These are phyloP conservation scores for Pungitius pungitius DNA, from an alignment of 2,113 vertebrate genomes.

Conservation along the genomic window DNA sequence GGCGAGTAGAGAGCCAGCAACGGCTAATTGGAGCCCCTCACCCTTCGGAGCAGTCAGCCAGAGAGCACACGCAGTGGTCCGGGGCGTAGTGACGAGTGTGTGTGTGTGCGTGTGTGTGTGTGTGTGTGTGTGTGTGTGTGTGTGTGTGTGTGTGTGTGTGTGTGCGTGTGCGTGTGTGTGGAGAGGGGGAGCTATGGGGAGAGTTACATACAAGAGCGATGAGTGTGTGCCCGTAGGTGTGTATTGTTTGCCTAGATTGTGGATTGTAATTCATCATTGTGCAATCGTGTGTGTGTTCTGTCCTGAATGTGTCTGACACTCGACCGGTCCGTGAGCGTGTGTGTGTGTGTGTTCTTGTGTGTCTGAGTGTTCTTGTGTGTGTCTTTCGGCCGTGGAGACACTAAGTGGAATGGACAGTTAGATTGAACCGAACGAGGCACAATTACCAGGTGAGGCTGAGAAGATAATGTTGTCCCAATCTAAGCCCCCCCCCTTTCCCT, in stretches of 20 bases:
- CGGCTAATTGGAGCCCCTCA: slow-evolving; percentile 80
- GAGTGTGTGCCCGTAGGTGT: not conserved
- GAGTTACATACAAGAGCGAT: slow-evolving; percentile 33
- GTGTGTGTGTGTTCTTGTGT: not conserved
- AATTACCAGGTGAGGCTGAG: slow-evolving; percentile 78
- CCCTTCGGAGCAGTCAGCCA: slow-evolving; percentile 68
- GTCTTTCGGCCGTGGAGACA: slow-evolving; percentile 40
- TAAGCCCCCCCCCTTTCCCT: slow-evolving; percentile 26
- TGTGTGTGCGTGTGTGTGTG: slow-evolving; percentile 32
- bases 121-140: slow-evolving; percentile 15
- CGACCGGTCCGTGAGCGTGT: not conserved
- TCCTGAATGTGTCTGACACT: slow-evolving; percentile 1
- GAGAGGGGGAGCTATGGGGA: slow-evolving; percentile 16
- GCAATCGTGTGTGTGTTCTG: slow-evolving; percentile 5
- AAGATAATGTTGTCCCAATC: slow-evolving; percentile 79
- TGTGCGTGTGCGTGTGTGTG: too few species aligned
- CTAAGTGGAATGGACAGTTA: slow-evolving; percentile 79
- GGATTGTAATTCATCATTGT: slow-evolving; percentile 10
- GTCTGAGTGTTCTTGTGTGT: slow-evolving; percentile 33
- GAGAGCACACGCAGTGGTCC: slow-evolving; percentile 51
- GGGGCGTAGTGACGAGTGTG: slow-evolving; percentile 26
- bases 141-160: slow-evolving; percentile 29
- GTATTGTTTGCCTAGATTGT: slow-evolving; percentile 1
- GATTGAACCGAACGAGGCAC: slow-evolving; percentile 81
- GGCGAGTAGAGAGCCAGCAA: slow-evolving; percentile 44